Evolutionary conservation across 2,888 invertebrate species (phyloP).

Genomic region (Caenorhabditis sinica): DNA sequence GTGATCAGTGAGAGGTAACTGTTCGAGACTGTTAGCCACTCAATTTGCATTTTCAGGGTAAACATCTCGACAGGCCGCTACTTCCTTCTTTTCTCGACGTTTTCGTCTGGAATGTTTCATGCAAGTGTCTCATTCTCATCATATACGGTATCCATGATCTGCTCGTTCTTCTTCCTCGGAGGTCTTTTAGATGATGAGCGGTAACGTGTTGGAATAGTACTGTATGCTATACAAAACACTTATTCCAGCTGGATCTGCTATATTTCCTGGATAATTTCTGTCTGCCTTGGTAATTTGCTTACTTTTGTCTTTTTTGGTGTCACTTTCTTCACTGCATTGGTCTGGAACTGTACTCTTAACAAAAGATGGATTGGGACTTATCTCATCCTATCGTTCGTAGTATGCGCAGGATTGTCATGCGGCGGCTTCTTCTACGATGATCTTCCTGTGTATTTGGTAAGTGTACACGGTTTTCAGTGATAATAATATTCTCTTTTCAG

Average conservation of each 20-base stretch:
- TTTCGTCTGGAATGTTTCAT: constrained; percentile 21
- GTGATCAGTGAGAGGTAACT: not conserved
- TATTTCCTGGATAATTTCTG: too few species aligned
- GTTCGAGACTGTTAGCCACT: not conserved
- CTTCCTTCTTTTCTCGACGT: not conserved
- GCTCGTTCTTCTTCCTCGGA: not conserved
- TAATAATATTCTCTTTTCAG: not conserved
- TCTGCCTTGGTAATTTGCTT: too few species aligned
- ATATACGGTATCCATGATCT: not conserved
- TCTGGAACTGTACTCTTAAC: too few species aligned
- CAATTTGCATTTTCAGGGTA: constrained; percentile 7
- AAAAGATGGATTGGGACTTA: too few species aligned
- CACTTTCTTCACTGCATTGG: too few species aligned
- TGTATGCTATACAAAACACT: too few species aligned
- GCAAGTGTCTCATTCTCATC: not conserved
- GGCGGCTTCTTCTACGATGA: not conserved
- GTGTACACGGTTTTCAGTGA: not conserved
- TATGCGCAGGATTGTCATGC: not conserved
- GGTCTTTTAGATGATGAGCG: not conserved
- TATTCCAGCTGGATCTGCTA: too few species aligned
- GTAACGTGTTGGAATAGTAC: not conserved
- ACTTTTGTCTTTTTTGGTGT: too few species aligned
- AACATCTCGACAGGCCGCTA: not conserved
- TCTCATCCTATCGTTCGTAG: too few species aligned
- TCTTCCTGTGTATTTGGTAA: not conserved